A percentile compares a stretch with the other conserved stretches of the same genome.
phyloP scores from a whole-genome alignment of 2,113 vertebrate genomes.

The Malurus melanocephalus region DNA sequence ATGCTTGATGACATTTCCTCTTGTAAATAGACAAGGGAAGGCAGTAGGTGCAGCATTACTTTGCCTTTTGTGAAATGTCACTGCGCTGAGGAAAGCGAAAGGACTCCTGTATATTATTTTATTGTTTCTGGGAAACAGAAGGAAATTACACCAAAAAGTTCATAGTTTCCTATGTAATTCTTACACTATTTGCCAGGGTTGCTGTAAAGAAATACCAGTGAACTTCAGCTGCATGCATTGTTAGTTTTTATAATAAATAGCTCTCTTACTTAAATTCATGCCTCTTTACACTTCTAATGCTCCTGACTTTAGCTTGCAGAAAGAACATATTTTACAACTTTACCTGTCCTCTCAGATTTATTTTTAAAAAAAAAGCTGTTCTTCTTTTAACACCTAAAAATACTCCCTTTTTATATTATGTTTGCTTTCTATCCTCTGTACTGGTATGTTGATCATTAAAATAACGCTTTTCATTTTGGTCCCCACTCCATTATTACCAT shows the following conservation, averaged over 20 bases:
- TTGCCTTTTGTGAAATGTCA: slow-evolving; percentile 70
- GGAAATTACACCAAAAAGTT: slow-evolving; percentile 14
- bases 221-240: not conserved
- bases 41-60: slow-evolving; percentile 48
- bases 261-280: slow-evolving; percentile 14
- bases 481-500: not conserved
- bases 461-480: not conserved
- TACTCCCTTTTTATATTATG: not conserved
- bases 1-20: slow-evolving; percentile 71
- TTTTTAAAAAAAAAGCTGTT: not conserved
- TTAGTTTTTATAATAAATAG: slow-evolving; percentile 38
- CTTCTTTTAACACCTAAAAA: not conserved
- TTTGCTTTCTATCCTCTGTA: not conserved
- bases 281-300: not conserved
- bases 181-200: not conserved
- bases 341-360: not conserved
- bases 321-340: not conserved
- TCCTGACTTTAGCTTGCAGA: not conserved
- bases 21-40: slow-evolving; percentile 67
- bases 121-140: slow-evolving; percentile 30
- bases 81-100: slow-evolving; percentile 30
- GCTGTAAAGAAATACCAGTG: slow-evolving; percentile 22
- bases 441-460: not conserved
- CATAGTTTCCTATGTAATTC: not conserved
- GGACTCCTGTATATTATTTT: slow-evolving; percentile 21